Conservation (phyloP, 2,113 vertebrate species). For the Barbus barbus region DNA sequence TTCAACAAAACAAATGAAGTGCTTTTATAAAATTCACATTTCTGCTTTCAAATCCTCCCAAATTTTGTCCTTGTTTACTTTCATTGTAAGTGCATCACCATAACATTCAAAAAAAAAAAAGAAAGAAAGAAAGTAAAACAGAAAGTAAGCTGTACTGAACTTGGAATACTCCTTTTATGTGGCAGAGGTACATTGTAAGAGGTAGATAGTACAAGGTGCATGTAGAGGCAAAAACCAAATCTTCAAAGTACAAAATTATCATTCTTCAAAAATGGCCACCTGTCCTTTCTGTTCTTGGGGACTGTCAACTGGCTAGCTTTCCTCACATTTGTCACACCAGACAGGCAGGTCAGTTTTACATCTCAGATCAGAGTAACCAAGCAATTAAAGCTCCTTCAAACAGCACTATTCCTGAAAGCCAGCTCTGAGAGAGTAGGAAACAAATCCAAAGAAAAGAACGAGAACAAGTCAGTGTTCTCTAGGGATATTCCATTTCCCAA, state of each 20-base stretch:
- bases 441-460: neutral
- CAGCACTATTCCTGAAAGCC: neutral
- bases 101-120: too few relatives aligned
- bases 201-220: neutral
- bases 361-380: neutral
- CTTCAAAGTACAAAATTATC: neutral
- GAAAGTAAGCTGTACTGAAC: too few relatives aligned
- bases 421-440: neutral
- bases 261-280: neutral
- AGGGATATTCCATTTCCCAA: neutral
- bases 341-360: neutral
- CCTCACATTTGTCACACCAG: slow-evolving; percentile 17
- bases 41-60: neutral
- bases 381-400: slow-evolving; percentile 35
- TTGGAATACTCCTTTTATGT: too few relatives aligned
- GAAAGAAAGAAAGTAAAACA: too few relatives aligned
- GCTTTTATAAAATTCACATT: neutral
- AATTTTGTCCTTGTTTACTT: too few relatives aligned
- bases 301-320: neutral
- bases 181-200: too few relatives aligned
- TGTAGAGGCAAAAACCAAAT: neutral
- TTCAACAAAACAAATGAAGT: neutral
- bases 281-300: neutral
- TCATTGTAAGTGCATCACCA: too few relatives aligned
- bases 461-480: neutral